phyloP scores from a whole-genome alignment of 2,113 vertebrate species.

The Microcebus murinus region DNA sequence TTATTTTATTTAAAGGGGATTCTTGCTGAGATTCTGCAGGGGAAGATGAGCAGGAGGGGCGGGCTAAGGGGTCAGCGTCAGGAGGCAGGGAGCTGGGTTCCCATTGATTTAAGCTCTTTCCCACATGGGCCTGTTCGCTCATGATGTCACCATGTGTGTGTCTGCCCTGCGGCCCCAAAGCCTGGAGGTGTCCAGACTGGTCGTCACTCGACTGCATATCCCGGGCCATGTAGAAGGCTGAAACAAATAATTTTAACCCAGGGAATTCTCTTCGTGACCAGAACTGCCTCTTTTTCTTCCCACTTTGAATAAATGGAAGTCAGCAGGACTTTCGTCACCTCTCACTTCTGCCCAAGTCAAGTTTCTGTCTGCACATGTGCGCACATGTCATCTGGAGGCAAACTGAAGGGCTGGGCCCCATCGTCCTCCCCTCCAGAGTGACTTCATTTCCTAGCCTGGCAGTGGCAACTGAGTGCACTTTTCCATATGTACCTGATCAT shows the following conservation, averaged over 20 bases:
- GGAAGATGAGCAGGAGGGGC: neutral
- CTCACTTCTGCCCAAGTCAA: conserved; percentile 28
- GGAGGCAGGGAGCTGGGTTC: neutral
- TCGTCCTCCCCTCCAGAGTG: neutral
- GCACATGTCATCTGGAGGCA: neutral
- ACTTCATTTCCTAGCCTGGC: neutral
- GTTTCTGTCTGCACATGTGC: conserved; percentile 13
- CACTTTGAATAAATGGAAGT: conserved; percentile 17
- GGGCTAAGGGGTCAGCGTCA: neutral
- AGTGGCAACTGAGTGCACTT: neutral
- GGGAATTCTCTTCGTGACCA: neutral
- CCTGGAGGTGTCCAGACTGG: neutral
- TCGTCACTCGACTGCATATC: neutral
- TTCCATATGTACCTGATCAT: neutral
- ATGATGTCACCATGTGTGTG: neutral
- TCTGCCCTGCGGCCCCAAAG: neutral
- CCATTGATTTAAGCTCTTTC: neutral
- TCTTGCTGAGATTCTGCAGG: neutral
- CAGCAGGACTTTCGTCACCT: neutral
- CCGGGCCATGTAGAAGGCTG: neutral
- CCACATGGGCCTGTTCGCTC: neutral
- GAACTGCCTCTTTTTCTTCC: neutral
- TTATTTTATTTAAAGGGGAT: neutral
- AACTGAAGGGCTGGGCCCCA: neutral
- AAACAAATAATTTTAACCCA: neutral